These are phyloP conservation scores for Lutjanus erythropterus DNA, from an alignment of 2,113 vertebrate genomes.

Conservation along the genomic window DNA sequence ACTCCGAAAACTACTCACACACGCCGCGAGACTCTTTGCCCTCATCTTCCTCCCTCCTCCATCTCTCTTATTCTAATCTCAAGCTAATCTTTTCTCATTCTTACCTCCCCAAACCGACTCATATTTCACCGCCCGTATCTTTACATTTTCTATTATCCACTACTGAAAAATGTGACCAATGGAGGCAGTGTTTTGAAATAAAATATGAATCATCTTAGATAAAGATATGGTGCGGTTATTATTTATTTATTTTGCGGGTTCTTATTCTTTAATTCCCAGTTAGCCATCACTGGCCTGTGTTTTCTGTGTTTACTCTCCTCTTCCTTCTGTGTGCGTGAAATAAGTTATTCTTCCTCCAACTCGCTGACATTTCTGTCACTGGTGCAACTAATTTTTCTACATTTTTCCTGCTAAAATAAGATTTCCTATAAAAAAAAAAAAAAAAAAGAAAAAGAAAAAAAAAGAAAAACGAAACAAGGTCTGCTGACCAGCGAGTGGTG, in stretches of 20 bases:
- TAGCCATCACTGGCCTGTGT: slow-evolving; percentile 57
- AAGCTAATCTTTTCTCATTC: slow-evolving; percentile 84
- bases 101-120: slow-evolving; percentile 81
- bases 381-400: slow-evolving; percentile 60
- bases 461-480: slow-evolving; percentile 44
- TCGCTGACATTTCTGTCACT: slow-evolving; percentile 66
- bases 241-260: slow-evolving; percentile 65
- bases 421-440: slow-evolving; percentile 14
- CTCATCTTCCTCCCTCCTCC: slow-evolving; percentile 71
- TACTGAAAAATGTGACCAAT: slow-evolving; percentile 81
- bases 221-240: slow-evolving; percentile 76
- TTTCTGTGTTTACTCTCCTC: slow-evolving; percentile 20
- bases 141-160: slow-evolving; percentile 86
- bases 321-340: slow-evolving; percentile 46
- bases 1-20: slow-evolving; percentile 55
- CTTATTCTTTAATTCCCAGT: slow-evolving; percentile 67
- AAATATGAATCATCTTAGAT: slow-evolving; percentile 84
- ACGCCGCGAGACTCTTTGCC: slow-evolving; percentile 60
- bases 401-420: slow-evolving; percentile 51
- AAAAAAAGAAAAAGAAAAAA: slow-evolving; percentile 11
- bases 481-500: slow-evolving; percentile 67
- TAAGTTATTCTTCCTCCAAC: slow-evolving; percentile 61
- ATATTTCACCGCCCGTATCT: slow-evolving; percentile 84
- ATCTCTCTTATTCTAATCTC: slow-evolving; percentile 86
- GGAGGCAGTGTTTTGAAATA: slow-evolving; percentile 78